phyloP scores from a whole-genome alignment of 92 coral and sea anemone species.

The Palythoa grandis region DNA sequence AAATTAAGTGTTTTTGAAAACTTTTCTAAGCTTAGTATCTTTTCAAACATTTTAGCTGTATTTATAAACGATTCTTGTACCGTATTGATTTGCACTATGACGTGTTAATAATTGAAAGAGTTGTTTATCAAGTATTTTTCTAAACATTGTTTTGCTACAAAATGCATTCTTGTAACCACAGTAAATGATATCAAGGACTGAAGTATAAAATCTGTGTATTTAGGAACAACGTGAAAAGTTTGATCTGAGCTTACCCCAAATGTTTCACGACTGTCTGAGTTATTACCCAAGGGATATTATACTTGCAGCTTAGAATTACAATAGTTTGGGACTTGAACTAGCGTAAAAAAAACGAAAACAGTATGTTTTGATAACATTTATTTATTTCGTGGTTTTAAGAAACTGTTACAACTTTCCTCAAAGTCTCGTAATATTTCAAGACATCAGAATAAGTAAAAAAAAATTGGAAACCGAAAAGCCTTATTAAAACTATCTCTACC shows the following conservation, averaged over 20 bases:
- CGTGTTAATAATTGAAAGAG: background rate
- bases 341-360: background rate
- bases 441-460: background rate
- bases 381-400: background rate
- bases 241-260: background rate
- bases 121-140: background rate
- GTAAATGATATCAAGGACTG: background rate
- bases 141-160: background rate
- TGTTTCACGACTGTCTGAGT: no score
- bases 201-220: no score
- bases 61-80: background rate
- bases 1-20: no score
- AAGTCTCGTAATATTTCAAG: background rate
- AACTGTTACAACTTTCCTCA: background rate
- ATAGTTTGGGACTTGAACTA: background rate
- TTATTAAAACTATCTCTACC: no score
- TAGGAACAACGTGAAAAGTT: no score
- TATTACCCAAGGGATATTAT: background rate
- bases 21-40: background rate
- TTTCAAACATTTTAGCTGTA: background rate
- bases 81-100: background rate
- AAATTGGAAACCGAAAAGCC: background rate
- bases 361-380: background rate
- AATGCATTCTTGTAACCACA: background rate
- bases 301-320: background rate